phyloP scores from a whole-genome alignment of 2,797 vertebrate genomes.

The Ceyx erithaca region DNA sequence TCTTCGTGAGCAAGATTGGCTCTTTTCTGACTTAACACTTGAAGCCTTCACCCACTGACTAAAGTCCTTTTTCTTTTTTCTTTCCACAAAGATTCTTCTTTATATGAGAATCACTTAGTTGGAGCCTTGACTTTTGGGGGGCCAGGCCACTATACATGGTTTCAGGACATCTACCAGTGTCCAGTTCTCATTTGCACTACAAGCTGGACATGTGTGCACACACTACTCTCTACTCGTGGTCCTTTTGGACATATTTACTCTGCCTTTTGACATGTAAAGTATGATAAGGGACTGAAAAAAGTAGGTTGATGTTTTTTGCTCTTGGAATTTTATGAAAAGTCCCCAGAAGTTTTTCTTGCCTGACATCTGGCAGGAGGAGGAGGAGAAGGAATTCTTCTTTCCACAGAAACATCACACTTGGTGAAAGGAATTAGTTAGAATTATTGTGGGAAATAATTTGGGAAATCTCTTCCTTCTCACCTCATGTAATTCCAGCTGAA shows the following conservation, averaged over 20 bases:
- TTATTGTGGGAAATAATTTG: not conserved
- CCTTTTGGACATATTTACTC: not conserved
- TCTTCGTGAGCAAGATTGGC: not conserved
- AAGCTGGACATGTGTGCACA: not conserved
- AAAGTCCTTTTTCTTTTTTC: not conserved
- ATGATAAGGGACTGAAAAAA: not conserved
- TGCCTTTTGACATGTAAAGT: not conserved
- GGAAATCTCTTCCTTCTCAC: not conserved
- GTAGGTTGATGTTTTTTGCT: not conserved
- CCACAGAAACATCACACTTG: not conserved
- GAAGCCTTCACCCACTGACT: not conserved
- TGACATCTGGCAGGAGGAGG: not conserved
- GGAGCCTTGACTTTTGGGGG: not conserved
- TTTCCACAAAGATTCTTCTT: not conserved
- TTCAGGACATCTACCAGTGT: not conserved
- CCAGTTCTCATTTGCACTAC: not conserved
- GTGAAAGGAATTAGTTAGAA: not conserved
- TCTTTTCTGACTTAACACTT: not conserved
- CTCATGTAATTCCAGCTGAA: not conserved
- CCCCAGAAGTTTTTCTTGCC: not conserved
- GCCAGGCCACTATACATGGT: not conserved
- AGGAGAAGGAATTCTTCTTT: not conserved
- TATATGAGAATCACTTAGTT: not conserved
- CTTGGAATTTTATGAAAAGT: not conserved
- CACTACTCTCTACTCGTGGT: fast-evolving